Conservation (phyloP, 2,797 vertebrate species). For the Pangasius djambal region DNA sequence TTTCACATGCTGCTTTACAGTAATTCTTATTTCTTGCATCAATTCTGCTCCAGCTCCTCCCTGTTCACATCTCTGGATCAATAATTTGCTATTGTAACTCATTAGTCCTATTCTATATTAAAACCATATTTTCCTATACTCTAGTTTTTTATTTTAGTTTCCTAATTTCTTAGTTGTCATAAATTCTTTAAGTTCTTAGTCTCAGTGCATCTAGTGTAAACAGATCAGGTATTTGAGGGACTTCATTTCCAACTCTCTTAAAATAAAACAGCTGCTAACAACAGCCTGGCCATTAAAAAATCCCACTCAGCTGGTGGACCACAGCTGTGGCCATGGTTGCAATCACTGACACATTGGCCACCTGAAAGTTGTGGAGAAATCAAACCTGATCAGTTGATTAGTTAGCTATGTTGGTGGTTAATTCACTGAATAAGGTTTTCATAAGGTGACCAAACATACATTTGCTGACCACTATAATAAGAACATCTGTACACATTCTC, state of each 20-base stretch:
- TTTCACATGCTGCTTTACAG: neutral
- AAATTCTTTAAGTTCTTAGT: neutral
- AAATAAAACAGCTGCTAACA: slow-evolving; percentile 4
- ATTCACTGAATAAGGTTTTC: neutral
- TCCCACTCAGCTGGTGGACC: neutral
- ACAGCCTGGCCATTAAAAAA: neutral
- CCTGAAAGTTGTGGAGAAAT: neutral
- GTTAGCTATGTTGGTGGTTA: neutral
- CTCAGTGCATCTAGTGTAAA: neutral
- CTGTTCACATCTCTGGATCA: neutral
- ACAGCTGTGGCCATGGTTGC: neutral
- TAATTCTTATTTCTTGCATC: neutral
- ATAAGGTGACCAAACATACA: neutral
- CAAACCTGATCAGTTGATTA: neutral
- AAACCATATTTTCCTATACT: neutral
- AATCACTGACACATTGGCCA: neutral
- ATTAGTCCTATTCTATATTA: neutral
- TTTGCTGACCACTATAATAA: neutral
- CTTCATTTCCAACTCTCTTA: neutral
- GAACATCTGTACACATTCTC: neutral
- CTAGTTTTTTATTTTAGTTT: neutral
- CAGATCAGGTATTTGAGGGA: neutral
- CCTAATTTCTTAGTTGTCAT: neutral
- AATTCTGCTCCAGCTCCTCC: neutral
- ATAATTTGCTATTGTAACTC: neutral